Conservation (phyloP, 2,113 vertebrate species). For the Smithornis capensis region DNA sequence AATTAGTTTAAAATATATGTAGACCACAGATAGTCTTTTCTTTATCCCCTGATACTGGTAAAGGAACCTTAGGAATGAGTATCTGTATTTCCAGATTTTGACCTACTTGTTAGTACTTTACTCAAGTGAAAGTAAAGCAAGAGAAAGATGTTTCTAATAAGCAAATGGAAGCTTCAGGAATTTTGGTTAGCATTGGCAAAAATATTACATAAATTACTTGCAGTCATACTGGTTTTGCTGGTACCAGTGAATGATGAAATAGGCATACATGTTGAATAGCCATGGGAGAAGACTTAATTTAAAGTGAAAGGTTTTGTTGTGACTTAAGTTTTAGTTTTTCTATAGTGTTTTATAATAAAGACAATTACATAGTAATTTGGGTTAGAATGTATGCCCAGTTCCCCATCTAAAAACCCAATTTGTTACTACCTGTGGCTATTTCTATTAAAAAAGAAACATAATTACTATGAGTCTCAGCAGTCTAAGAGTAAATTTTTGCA, state of each 20-base stretch:
- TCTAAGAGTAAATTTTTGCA: slow-evolving; percentile 79
- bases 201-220: background rate
- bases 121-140: slow-evolving; percentile 1
- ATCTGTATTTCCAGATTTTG: slow-evolving; percentile 19
- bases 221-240: background rate
- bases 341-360: slow-evolving; percentile 62
- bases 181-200: slow-evolving; percentile 5
- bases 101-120: slow-evolving; percentile 39
- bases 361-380: slow-evolving; percentile 75
- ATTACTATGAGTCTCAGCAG: slow-evolving; percentile 81
- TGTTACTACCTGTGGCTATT: slow-evolving; percentile 84
- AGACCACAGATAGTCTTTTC: background rate
- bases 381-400: slow-evolving; percentile 75
- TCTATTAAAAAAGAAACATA: slow-evolving; percentile 80
- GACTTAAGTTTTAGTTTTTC: slow-evolving; percentile 61
- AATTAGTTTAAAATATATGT: background rate
- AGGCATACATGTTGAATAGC: background rate
- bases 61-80: background rate
- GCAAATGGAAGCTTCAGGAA: background rate
- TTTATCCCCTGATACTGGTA: background rate
- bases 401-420: slow-evolving; percentile 75
- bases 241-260: slow-evolving; percentile 13
- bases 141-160: background rate
- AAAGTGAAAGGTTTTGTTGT: slow-evolving; percentile 15
- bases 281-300: background rate